Percentiles rank a stretch among this genome's conserved stretches.
Evolutionary conservation across 2,888 invertebrate species (phyloP).

Genomic region (Tetragonula carbonaria): DNA sequence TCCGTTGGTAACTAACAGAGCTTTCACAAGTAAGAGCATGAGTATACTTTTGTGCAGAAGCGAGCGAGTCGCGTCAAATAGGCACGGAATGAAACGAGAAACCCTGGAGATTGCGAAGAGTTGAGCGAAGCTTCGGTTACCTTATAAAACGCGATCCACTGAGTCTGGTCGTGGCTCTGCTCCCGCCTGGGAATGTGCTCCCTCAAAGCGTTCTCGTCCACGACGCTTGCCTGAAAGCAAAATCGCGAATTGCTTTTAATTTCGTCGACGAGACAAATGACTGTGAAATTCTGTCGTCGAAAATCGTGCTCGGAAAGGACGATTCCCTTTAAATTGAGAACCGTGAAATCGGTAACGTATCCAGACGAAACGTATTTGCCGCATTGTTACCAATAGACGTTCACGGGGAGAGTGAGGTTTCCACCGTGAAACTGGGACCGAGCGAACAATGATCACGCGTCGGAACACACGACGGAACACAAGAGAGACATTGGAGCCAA

Average conservation of each 20-base stretch:
- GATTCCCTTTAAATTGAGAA: neutral
- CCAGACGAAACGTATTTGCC: neutral
- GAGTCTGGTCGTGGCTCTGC: conserved; percentile 88
- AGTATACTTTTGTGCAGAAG: too few species aligned
- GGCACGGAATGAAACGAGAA: neutral
- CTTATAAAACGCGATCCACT: conserved; percentile 91
- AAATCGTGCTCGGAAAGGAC: conserved; percentile 3
- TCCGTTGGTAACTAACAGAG: too few species aligned
- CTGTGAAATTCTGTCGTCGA: neutral
- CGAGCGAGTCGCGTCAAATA: neutral
- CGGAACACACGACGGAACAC: neutral
- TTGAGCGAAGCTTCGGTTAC: conserved; percentile 82
- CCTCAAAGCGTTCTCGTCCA: conserved; percentile 84
- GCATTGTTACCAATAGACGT: conserved; percentile 13
- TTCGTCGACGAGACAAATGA: neutral
- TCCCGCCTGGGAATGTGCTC: conserved; percentile 85
- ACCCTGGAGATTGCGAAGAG: neutral
- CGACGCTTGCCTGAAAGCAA: conserved; percentile 84
- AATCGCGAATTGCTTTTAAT: conserved; percentile 35
- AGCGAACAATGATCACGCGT: conserved; percentile 31
- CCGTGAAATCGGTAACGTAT: conserved; percentile 8
- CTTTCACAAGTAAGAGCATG: too few species aligned
- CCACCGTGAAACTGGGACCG: conserved; percentile 45
- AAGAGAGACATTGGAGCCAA: neutral
- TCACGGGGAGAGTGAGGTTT: conserved; percentile 31